These are phyloP conservation scores for Lucilia cuprina DNA, from an alignment of 1,140 invertebrate genomes.

Conservation along the genomic window DNA sequence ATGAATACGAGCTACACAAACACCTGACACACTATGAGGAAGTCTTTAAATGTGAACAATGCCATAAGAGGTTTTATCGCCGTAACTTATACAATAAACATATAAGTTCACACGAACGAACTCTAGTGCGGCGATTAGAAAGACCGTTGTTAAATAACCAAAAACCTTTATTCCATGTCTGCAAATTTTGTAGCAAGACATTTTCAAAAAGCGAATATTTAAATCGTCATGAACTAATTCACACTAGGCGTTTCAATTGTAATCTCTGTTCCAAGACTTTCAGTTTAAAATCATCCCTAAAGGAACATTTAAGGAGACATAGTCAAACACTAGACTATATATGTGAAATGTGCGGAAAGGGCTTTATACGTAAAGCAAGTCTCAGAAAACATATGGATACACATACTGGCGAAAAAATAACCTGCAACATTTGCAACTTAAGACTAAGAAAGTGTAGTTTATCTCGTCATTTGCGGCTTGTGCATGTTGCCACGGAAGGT, in stretches of 20 bases:
- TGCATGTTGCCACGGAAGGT: background rate
- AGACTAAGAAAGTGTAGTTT: background rate
- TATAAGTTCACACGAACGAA: background rate
- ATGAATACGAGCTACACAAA: background rate
- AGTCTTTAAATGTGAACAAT: background rate
- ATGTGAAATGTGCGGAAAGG: background rate
- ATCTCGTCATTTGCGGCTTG: background rate
- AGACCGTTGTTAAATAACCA: too few species aligned
- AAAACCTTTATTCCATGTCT: background rate
- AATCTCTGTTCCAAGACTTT: background rate
- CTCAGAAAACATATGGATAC: background rate
- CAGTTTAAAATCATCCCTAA: background rate
- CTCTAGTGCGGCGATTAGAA: background rate
- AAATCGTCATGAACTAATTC: background rate
- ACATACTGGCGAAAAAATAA: background rate
- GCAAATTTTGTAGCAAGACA: background rate
- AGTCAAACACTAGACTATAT: background rate
- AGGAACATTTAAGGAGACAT: background rate
- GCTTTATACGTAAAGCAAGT: background rate
- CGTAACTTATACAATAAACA: background rate
- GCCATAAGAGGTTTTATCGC: background rate
- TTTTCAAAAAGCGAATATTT: background rate
- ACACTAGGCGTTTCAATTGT: background rate
- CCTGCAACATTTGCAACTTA: background rate
- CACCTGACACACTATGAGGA: background rate